phyloP scores from a whole-genome alignment of 2,888 invertebrate species.

The Sialis lutaria region DNA sequence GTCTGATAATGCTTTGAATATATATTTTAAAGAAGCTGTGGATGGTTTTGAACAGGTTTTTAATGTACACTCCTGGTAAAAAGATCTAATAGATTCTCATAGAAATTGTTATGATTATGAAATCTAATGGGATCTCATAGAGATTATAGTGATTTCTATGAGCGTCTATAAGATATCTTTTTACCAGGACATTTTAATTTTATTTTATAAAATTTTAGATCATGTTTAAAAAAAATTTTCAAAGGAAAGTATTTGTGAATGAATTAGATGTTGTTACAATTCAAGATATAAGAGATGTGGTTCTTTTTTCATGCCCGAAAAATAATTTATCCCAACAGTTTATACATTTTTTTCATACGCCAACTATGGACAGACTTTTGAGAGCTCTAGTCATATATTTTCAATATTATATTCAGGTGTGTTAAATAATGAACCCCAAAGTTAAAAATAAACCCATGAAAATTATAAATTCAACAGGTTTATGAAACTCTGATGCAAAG shows the following conservation, averaged over 20 bases:
- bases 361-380: conserved; percentile 41
- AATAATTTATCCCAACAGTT: conserved; percentile 35
- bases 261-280: conserved; percentile 38
- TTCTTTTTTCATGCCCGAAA: conserved; percentile 34
- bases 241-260: conserved; percentile 33
- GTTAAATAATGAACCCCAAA: not conserved
- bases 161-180: too few relatives aligned
- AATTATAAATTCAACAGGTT: conserved; percentile 16
- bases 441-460: not conserved
- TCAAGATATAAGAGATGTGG: conserved; percentile 42
- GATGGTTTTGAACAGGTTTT: not conserved
- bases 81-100: too few relatives aligned
- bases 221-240: conserved; percentile 36
- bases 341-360: conserved; percentile 37
- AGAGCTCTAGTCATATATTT: conserved; percentile 43
- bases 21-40: too few relatives aligned
- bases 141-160: too few relatives aligned
- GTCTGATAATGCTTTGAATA: too few relatives aligned
- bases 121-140: too few relatives aligned
- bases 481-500: conserved; percentile 36
- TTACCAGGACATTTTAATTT: too few relatives aligned
- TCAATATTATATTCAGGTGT: conserved; percentile 42
- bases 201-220: conserved; percentile 24
- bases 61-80: too few relatives aligned
- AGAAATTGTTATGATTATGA: too few relatives aligned